Percentiles rank a stretch among this genome's conserved stretches.
Evolutionary conservation across 53 echinoderm and acorn worm genomes (phyloP).

Genomic region (Glandiceps talaboti): DNA sequence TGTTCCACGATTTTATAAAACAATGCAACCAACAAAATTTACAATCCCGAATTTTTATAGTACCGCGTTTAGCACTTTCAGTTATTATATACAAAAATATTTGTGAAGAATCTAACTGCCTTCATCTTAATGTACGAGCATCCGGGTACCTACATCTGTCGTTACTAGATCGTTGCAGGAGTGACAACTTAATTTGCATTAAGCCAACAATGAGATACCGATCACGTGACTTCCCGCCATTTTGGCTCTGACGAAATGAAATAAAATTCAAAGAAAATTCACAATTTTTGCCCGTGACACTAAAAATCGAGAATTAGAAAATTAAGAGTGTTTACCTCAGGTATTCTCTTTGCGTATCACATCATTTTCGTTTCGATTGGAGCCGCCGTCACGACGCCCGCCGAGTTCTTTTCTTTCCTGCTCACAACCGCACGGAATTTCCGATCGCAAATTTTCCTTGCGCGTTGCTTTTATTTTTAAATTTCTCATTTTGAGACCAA

Average conservation of each 20-base stretch:
- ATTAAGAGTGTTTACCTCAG: neutral
- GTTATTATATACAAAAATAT: too few species aligned
- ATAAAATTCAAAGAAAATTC: neutral
- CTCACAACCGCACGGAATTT: neutral
- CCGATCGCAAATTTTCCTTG: neutral
- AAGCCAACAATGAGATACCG: neutral
- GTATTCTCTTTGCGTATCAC: neutral
- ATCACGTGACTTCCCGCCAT: neutral
- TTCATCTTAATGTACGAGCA: too few species aligned
- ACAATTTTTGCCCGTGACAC: neutral
- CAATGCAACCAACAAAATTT: too few species aligned
- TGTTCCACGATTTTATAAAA: too few species aligned
- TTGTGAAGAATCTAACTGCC: too few species aligned
- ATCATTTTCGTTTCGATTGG: neutral
- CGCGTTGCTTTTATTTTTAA: neutral
- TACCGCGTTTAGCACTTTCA: too few species aligned
- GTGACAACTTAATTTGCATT: neutral
- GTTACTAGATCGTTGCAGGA: neutral
- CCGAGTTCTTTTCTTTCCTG: neutral
- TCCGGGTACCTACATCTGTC: neutral
- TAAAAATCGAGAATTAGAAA: neutral
- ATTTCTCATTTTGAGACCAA: neutral
- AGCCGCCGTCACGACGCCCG: neutral
- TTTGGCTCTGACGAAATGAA: neutral
- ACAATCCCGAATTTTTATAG: too few species aligned